These are phyloP conservation scores for Acanthacorydalis orientalis DNA, from an alignment of 2,888 invertebrate genomes.

Conservation along the genomic window DNA sequence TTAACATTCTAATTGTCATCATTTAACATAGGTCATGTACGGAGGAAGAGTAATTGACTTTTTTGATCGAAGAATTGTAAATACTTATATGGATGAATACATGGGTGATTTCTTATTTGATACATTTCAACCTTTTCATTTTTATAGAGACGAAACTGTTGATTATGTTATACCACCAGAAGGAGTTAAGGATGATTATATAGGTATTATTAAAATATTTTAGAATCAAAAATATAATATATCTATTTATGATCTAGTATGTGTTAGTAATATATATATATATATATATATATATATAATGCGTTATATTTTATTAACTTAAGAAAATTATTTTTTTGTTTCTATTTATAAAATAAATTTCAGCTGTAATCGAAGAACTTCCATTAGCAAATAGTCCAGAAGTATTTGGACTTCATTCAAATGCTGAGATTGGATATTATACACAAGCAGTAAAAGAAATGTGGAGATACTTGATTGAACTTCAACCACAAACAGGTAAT, in stretches of 20 bases:
- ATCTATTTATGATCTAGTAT: not conserved
- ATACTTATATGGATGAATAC: slow-evolving; percentile 85
- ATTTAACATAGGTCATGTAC: slow-evolving; percentile 61
- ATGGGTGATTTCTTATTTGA: slow-evolving; percentile 90
- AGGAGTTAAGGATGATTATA: slow-evolving; percentile 49
- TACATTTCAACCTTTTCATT: slow-evolving; percentile 79
- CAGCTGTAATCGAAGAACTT: slow-evolving; percentile 62
- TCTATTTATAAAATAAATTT: slow-evolving; percentile 9
- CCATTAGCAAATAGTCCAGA: slow-evolving; percentile 76
- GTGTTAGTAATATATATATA: not conserved
- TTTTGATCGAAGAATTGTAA: slow-evolving; percentile 73
- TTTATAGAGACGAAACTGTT: slow-evolving; percentile 55
- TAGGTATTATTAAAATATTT: slow-evolving; percentile 29
- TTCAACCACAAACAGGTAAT: slow-evolving; percentile 78
- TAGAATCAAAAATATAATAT: not conserved
- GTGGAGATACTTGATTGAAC: slow-evolving; percentile 70
- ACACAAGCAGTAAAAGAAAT: slow-evolving; percentile 73
- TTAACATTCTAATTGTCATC: not conserved
- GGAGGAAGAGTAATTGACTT: slow-evolving; percentile 87
- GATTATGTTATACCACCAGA: slow-evolving; percentile 65
- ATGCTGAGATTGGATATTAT: slow-evolving; percentile 89
- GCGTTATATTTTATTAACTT: not conserved
- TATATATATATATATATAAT: too few species aligned
- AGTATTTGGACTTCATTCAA: slow-evolving; percentile 86
- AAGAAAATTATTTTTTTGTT: not conserved